phyloP scores from a whole-genome alignment of 2,797 vertebrate species.

The Sebastes minor region DNA sequence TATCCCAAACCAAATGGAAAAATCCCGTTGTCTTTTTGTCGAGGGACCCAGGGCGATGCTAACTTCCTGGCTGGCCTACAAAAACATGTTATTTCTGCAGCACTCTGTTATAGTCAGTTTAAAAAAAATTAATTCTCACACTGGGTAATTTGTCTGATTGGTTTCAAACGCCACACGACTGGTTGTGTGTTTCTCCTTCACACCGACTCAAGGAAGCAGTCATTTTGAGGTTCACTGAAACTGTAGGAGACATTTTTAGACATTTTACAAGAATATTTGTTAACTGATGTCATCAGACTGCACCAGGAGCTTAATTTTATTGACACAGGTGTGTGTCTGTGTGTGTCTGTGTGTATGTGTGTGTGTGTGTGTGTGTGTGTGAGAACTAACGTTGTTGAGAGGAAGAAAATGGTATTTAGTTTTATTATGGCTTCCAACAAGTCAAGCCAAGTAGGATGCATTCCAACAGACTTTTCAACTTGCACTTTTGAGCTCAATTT shows the following conservation, averaged over 20 bases:
- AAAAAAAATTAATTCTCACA: not conserved
- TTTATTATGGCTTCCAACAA: not conserved
- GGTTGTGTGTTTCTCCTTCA: slow-evolving; percentile 1
- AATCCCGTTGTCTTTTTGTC: too few relatives aligned
- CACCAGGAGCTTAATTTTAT: slow-evolving; percentile 4
- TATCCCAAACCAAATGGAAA: too few relatives aligned
- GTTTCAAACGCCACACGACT: not conserved
- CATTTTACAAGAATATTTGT: slow-evolving; percentile 3
- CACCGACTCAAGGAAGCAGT: not conserved
- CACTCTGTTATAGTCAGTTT: not conserved
- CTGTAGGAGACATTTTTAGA: not conserved
- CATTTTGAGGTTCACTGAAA: slow-evolving; percentile 6
- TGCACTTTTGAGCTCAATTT: not conserved
- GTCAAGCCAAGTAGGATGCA: not conserved
- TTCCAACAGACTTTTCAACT: not conserved
- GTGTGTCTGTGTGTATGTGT: slow-evolving; percentile 1
- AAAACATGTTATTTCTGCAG: too few relatives aligned
- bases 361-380: slow-evolving; percentile 32
- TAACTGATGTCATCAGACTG: slow-evolving; percentile 1
- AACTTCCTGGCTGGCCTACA: too few relatives aligned
- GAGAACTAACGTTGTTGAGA: not conserved
- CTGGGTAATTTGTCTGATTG: not conserved
- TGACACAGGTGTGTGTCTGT: slow-evolving; percentile 14
- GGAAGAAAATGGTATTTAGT: not conserved
- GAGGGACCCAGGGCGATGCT: too few relatives aligned